Evolutionary conservation across 2,797 vertebrate species (phyloP).

Genomic region (Geotria australis): DNA sequence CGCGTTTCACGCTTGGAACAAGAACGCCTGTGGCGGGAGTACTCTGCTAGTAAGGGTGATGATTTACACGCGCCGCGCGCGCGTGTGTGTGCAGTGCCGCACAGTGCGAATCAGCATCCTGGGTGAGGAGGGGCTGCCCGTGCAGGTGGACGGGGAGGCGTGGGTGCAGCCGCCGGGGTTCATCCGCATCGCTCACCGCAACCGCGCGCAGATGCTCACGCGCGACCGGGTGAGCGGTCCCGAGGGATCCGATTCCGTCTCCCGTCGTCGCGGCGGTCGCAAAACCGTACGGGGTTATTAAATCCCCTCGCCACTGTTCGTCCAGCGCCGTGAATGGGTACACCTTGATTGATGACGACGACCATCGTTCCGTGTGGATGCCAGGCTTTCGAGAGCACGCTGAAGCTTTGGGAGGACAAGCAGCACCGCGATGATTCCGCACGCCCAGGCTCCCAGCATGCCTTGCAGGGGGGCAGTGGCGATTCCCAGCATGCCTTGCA

Average conservation of each 20-base stretch:
- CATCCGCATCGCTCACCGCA: constrained; percentile 77
- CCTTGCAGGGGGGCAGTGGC: constrained; percentile 7
- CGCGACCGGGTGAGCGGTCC: constrained; percentile 66
- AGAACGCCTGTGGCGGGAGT: no score
- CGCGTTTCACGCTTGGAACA: no score
- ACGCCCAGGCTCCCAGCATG: constrained; percentile 18
- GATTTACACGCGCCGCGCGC: no score
- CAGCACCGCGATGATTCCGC: constrained; percentile 49
- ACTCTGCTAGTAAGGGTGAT: no score
- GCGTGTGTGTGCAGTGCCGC: constrained; percentile 26
- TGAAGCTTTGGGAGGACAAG: constrained; percentile 95
- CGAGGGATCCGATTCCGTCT: no score
- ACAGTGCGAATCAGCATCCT: constrained; percentile 78
- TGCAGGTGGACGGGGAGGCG: constrained; percentile 85
- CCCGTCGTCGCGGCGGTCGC: no score
- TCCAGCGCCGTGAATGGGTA: no score
- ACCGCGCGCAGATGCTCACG: constrained; percentile 70
- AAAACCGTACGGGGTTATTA: no score
- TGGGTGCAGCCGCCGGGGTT: constrained; percentile 80
- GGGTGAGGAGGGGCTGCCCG: constrained; percentile 67
- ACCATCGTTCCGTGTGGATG: no score
- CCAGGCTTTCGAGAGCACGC: constrained; percentile 70
- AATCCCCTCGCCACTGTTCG: no score
- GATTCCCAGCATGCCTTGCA: constrained; percentile 18
- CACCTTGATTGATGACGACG: no score